Base-by-base conservation (phyloP, 2,888 invertebrate genomes). In the Fragum whitleyi region DNA sequence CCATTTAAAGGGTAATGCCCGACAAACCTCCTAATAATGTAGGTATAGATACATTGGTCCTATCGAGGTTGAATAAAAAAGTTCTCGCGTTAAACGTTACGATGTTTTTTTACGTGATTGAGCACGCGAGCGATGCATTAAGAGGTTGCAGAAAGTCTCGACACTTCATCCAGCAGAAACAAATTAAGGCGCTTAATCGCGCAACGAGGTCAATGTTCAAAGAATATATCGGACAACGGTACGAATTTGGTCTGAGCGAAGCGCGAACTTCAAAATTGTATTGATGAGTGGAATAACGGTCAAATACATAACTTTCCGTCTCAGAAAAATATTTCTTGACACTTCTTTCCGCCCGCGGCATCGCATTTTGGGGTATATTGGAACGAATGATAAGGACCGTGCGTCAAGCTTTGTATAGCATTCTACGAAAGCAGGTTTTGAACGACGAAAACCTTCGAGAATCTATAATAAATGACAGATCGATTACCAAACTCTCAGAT, bases 31-130 rank as follows among this genome's bases (percentile, higher is more conserved):
- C 81, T 65, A 70, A 78, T 1, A 29, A 23, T 14, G 75, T 78
- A 11, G 84, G 86, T 29, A 62, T 86, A n/a, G 87, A 87, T 85
- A 76, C 42, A 87, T 86, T 72, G 87, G 86, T 32, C 86, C 88
- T 0, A 82, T 83, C n/a, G 61, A 69, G 9, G 73, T 87, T 3
- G 84, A 83, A 61, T 19, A 68, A 7, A 82, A 77, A 26, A 47
- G 88, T n/a, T 71, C 57, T 39, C 14, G 23, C 3, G 61, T 80
- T 3, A 85, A 88, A 57, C 51, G 86, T 7, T 88, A 87, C 65
- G 83, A 86, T 21, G 74, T 75, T 6, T 42, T 88, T 2, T 88
- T 87, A 57, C 51, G 5, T 51, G 51, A 7, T 21, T 57, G 23
- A 57, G 7, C n/a, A 57, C 9, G 5, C n/a, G 57, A 7, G 57